Evolutionary conservation across 2,888 invertebrate species (phyloP).

Genomic region (Dynastes tityus): DNA sequence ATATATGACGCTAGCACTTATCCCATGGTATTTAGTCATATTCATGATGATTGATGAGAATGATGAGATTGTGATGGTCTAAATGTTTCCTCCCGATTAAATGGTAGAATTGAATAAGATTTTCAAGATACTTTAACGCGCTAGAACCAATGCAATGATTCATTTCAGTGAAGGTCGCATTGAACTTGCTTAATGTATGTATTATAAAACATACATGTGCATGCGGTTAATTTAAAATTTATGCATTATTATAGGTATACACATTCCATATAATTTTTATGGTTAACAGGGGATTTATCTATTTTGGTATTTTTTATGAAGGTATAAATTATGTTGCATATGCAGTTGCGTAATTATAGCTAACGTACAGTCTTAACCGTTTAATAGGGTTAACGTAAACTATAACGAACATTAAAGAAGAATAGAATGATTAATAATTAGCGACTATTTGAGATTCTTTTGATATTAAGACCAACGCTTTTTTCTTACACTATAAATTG

Average conservation of each 20-base stretch:
- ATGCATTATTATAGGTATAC: neutral
- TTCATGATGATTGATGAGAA: neutral
- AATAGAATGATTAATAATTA: too few relatives aligned
- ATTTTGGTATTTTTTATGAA: neutral
- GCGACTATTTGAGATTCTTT: too few relatives aligned
- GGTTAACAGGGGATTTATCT: constrained; percentile 2
- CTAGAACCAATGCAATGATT: neutral
- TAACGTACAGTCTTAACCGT: too few relatives aligned
- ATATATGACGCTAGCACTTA: neutral
- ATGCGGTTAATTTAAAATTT: neutral
- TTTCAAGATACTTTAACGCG: neutral
- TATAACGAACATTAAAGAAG: too few relatives aligned
- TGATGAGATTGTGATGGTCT: neutral
- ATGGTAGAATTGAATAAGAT: neutral
- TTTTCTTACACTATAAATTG: too few relatives aligned
- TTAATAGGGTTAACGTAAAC: too few relatives aligned
- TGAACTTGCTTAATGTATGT: neutral
- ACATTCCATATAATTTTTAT: constrained; percentile 5
- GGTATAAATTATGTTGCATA: neutral
- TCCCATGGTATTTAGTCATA: neutral
- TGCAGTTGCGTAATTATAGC: neutral
- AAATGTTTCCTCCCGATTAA: neutral
- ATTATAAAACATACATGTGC: neutral
- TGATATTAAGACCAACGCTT: too few relatives aligned
- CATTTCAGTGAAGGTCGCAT: constrained; percentile 1